Base-by-base conservation (phyloP, 2,113 vertebrate species). In the Rhinopomastus cyanomelas region DNA sequence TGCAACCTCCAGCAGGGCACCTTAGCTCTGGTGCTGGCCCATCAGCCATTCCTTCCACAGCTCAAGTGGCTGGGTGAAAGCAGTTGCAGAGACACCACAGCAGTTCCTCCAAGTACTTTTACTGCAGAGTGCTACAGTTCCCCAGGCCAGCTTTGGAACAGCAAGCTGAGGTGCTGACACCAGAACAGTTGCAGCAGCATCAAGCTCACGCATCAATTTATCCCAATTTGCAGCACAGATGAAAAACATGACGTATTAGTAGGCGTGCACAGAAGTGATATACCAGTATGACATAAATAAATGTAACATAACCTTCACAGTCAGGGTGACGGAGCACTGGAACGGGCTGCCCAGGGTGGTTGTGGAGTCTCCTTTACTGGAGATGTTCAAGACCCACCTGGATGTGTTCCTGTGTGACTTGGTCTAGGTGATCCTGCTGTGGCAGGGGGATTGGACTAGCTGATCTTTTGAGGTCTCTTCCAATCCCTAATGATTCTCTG, bases 1-100 rank as follows among this genome's bases (percentile, higher is more conserved):
- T 1, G 30, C 3, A 4, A 12, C 3, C 3, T 25, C 18, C 4
- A 3, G 46, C 4, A 21, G 25, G 27, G 44, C 36, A 26, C 0
- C 0, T 2, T 11, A 48, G 11, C 17, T 56, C 23, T 0, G 0
- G 12, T 11, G 36, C 32, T 14, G 19, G 1, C 4, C 26, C 4
- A 37, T 3, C 49, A 3, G 34, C 44, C 51, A 3, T 6, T 0
- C 25, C 64, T 29, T 18, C 27, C 72, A 5, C 51, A 15, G 64
- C 32, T 12, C 2, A 0, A 0, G 0, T 1, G 55, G 59, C 0
- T 0, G 0, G 2, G 36, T 5, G 0, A 5, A 22, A 9, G 32
- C 5, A 4, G 22, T 3, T 5, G 52, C 42, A 16, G 12, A 5
- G 14, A 6, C 27, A 30, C 26, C 22, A 12, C 46, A 5, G 66